Base-by-base conservation (phyloP, 2,888 invertebrate species). In the Nezara viridula region DNA sequence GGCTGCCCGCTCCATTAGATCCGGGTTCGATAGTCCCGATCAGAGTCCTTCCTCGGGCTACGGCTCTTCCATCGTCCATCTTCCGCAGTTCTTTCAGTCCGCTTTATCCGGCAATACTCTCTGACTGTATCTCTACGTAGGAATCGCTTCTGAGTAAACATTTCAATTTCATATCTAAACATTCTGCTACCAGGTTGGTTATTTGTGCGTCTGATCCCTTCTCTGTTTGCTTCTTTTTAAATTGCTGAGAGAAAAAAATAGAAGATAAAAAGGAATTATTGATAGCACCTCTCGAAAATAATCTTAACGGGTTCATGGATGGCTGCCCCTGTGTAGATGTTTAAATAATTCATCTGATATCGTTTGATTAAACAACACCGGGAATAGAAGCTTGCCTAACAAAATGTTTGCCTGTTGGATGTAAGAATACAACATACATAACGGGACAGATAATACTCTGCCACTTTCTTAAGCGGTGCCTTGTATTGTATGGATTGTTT, bases 21-120 rank as follows among this genome's bases (percentile, higher is more conserved):
- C 81, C 44, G 81, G 81, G 81, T 81, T 47, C 81, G 81, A 81
- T 81, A 81, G 81, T 81, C 66, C 66, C 40, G 44, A 81, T 81
- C 44, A n/a, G 12, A 47, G 81, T 16, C 44, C 81, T 5, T 81
- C 40, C 44, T 40, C 44, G 14, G 81, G 81, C 81, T 81, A 47
- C n/a, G 44, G 44, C 44, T 44, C 37, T 7, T 32, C 44, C n/a
- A n/a, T 44, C 81, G 4, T n/a, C 81, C 37, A 21, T 32, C 21
- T 73, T 21, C 3, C 19, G 3, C 73, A 16, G 32, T 73, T 73
- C 19, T n/a, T 37, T 73, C 73, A 73, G n/a, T 55, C 10, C 60
- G 24, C 44, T 44, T 81, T 6, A 44, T 44, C 44, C 81, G 7
- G 40, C 24, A 40, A 37, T 40, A 40, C 40, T 77, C 37, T 1